Percentiles rank a stretch among this genome's conserved stretches.
Evolutionary conservation across 2,888 invertebrate genomes (phyloP).

Genomic region (Agrenia bidenticulata): DNA sequence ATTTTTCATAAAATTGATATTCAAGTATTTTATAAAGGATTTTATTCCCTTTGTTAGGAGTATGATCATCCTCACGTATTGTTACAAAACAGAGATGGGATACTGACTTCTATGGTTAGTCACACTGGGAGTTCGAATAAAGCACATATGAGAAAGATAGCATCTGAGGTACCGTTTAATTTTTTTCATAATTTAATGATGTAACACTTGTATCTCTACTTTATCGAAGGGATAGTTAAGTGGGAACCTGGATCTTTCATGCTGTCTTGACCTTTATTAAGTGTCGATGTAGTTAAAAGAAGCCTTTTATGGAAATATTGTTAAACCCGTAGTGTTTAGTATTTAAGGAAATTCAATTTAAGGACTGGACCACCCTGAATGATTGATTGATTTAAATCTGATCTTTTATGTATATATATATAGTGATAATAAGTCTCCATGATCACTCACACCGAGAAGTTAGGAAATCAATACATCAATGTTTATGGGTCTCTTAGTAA

Average conservation of each 20-base stretch:
- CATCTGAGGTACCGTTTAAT: conserved; percentile 58
- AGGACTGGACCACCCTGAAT: too few species aligned
- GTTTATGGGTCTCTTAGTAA: too few species aligned
- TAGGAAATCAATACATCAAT: too few species aligned
- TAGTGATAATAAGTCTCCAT: too few species aligned
- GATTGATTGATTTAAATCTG: too few species aligned
- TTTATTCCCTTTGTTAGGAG: conserved; percentile 59
- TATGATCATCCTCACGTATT: conserved; percentile 74
- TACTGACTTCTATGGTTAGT: conserved; percentile 68
- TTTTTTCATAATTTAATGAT: not conserved
- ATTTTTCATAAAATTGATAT: conserved; percentile 51
- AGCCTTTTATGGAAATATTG: too few species aligned
- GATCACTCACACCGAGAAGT: too few species aligned
- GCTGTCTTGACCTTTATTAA: not conserved
- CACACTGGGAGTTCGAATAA: conserved; percentile 70
- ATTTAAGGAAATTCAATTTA: too few species aligned
- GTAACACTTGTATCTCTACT: not conserved
- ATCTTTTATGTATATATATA: too few species aligned
- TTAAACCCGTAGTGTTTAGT: too few species aligned
- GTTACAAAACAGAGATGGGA: conserved; percentile 63
- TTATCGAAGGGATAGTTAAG: too few species aligned
- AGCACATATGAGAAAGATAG: conserved; percentile 65
- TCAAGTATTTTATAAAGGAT: not conserved
- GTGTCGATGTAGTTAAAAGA: too few species aligned
- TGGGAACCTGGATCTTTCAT: not conserved